phyloP scores from a whole-genome alignment of 2,113 vertebrate genomes.

The Lanius collurio region DNA sequence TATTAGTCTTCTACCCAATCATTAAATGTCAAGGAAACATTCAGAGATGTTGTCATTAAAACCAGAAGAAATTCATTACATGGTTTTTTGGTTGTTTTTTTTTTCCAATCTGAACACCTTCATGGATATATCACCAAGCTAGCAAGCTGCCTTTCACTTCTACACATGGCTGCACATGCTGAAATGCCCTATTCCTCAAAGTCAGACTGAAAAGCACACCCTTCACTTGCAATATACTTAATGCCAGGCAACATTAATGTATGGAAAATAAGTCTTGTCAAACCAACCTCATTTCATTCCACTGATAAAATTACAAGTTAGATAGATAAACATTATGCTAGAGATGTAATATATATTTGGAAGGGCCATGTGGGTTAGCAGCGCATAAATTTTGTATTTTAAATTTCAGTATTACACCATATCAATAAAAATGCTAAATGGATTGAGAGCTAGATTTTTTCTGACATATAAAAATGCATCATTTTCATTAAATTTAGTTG shows the following conservation, averaged over 20 bases:
- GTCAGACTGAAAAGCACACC: not conserved
- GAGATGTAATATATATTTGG: not conserved
- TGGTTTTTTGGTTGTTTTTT: rapidly evolving
- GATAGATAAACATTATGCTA: not conserved
- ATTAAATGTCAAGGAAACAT: not conserved
- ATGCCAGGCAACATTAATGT: not conserved
- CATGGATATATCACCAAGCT: not conserved
- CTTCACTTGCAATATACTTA: not conserved
- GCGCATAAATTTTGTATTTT: not conserved
- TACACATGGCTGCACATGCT: not conserved
- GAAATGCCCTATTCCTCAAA: not conserved
- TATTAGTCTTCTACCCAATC: not conserved
- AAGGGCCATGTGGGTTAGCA: not conserved
- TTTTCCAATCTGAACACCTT: not conserved
- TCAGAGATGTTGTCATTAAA: not conserved
- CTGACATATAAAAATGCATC: not conserved
- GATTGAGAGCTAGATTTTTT: not conserved
- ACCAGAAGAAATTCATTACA: not conserved
- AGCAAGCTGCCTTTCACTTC: not conserved
- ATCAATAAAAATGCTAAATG: not conserved
- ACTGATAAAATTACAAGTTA: not conserved
- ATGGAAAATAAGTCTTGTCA: not conserved
- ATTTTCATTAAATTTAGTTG: not conserved
- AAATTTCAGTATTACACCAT: not conserved
- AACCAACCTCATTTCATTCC: not conserved